Evolutionary conservation across 2,113 vertebrate species (phyloP).

Genomic region (Caranx ignobilis): DNA sequence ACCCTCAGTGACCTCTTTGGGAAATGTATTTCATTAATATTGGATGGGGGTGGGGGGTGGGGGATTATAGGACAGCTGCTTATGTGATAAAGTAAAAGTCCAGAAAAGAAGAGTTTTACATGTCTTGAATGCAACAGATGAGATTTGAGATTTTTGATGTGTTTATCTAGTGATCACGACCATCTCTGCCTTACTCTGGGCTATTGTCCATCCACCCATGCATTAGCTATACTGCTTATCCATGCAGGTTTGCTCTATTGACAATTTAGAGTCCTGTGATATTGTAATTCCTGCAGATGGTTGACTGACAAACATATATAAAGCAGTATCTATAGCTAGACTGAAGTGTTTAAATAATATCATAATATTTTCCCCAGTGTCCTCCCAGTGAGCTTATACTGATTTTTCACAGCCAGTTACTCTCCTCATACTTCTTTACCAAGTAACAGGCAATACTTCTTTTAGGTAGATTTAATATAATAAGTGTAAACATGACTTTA

Average conservation of each 20-base stretch:
- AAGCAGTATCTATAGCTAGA: neutral
- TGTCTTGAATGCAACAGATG: neutral
- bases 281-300: neutral
- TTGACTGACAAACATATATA: neutral
- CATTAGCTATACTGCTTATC: too few species aligned
- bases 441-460: too few species aligned
- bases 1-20: conserved; percentile 4
- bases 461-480: too few species aligned
- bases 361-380: too few species aligned
- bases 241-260: too few species aligned
- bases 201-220: neutral
- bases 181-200: neutral
- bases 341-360: too few species aligned
- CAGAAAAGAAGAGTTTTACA: neutral
- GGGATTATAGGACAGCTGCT: conserved; percentile 18
- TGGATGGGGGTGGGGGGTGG: too few species aligned
- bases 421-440: too few species aligned
- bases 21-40: conserved; percentile 27
- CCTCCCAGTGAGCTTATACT: too few species aligned
- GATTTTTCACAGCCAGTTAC: too few species aligned
- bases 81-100: conserved; percentile 6
- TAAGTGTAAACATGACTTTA: too few species aligned
- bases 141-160: neutral
- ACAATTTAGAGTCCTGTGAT: too few species aligned
- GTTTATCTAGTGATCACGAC: neutral